Conservation (phyloP, 1,140 invertebrate species). For the Pararge aegeria region DNA sequence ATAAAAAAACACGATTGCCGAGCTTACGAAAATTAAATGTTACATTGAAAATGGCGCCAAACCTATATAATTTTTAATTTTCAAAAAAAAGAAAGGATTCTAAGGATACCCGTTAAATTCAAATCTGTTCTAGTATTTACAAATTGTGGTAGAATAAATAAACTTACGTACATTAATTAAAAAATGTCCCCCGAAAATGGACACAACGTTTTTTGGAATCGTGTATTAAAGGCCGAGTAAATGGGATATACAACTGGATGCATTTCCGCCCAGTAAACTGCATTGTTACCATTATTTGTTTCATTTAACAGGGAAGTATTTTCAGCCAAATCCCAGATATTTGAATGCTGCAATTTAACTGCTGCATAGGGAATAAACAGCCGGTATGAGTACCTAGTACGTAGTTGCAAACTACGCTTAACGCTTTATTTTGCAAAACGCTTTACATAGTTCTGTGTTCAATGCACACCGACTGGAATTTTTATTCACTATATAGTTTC, state of each 20-base stretch:
- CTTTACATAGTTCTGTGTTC: not conserved
- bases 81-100: too few relatives aligned
- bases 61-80: too few relatives aligned
- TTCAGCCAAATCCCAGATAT: constrained; percentile 18
- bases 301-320: constrained; percentile 2
- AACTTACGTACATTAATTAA: too few relatives aligned
- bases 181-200: too few relatives aligned
- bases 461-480: constrained; percentile 2
- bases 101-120: too few relatives aligned
- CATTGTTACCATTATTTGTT: constrained; percentile 6
- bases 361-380: constrained; percentile 19
- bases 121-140: too few relatives aligned
- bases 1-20: too few relatives aligned
- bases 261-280: not conserved
- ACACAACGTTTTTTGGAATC: too few relatives aligned
- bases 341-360: constrained; percentile 20
- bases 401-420: constrained; percentile 22
- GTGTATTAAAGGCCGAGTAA: too few relatives aligned
- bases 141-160: too few relatives aligned
- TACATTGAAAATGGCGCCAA: too few relatives aligned
- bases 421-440: constrained; percentile 23
- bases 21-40: too few relatives aligned
- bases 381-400: constrained; percentile 14
- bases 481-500: constrained; percentile 4
- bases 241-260: not conserved